phyloP scores from a whole-genome alignment of 2,113 vertebrate species.

The Hippocampus zosterae region DNA sequence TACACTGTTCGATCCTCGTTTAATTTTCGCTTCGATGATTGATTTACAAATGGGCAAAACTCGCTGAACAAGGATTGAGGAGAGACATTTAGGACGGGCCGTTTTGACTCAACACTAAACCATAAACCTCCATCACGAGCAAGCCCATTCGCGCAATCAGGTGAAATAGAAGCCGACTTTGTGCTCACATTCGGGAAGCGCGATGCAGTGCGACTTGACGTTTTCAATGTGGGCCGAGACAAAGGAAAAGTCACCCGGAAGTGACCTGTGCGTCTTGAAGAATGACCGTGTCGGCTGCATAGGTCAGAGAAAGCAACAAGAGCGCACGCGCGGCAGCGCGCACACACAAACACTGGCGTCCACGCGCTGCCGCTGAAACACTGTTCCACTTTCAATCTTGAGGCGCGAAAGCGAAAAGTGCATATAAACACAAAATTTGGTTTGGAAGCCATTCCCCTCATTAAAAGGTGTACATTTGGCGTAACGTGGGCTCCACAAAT shows the following conservation, averaged over 20 bases:
- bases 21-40: constrained; percentile 16
- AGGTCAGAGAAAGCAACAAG: constrained; percentile 54
- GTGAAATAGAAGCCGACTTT: constrained; percentile 40
- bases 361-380: constrained; percentile 36
- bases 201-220: constrained; percentile 24
- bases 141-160: constrained; percentile 31
- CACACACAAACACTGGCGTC: constrained; percentile 2
- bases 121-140: constrained; percentile 53
- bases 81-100: constrained; percentile 44
- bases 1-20: not conserved
- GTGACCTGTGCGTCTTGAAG: constrained; percentile 59
- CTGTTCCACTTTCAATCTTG: constrained; percentile 37
- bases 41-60: constrained; percentile 19
- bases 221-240: constrained; percentile 48
- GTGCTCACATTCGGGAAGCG: constrained; percentile 32
- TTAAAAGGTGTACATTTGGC: no score
- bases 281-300: constrained; percentile 54
- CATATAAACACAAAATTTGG: not conserved
- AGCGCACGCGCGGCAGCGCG: constrained; percentile 15
- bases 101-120: constrained; percentile 49
- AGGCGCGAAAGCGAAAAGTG: not conserved
- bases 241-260: constrained; percentile 62
- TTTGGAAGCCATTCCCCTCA: no score
- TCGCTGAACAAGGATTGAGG: constrained; percentile 29
- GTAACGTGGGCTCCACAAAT: not conserved